Evolutionary conservation across 2,888 invertebrate genomes (phyloP).

Genomic region (Drosophila multiciliata): DNA sequence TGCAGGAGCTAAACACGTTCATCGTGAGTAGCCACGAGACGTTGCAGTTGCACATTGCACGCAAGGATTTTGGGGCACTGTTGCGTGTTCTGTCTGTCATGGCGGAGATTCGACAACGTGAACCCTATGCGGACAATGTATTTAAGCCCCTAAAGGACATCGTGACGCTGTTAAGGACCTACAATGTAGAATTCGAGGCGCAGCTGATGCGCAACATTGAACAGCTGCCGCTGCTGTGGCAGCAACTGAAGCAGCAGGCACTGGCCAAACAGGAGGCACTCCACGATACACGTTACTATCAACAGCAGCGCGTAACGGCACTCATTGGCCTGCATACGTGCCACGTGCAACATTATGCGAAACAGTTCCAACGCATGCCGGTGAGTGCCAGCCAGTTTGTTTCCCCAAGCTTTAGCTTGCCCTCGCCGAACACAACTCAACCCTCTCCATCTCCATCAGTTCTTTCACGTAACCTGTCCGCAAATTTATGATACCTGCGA

Average conservation of each 20-base stretch:
- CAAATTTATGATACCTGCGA: constrained; percentile 90
- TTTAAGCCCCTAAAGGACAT: constrained; percentile 95
- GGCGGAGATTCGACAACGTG: constrained; percentile 89
- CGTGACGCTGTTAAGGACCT: constrained; percentile 92
- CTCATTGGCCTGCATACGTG: constrained; percentile 92
- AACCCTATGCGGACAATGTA: constrained; percentile 92
- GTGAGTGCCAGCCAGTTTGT: constrained; percentile 53
- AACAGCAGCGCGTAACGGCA: constrained; percentile 93
- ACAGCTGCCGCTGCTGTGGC: constrained; percentile 95
- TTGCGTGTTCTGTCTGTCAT: constrained; percentile 93
- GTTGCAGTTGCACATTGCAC: constrained; percentile 89
- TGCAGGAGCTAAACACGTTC: constrained; percentile 90
- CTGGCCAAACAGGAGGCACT: constrained; percentile 93
- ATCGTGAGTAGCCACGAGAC: constrained; percentile 90
- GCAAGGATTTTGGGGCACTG: constrained; percentile 93
- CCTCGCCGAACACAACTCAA: not conserved
- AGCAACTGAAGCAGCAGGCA: constrained; percentile 92
- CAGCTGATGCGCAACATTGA: constrained; percentile 91
- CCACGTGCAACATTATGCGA: constrained; percentile 91
- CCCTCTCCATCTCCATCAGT: constrained; percentile 78
- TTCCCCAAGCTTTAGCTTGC: constrained; percentile 3
- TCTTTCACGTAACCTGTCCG: constrained; percentile 88
- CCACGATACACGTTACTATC: constrained; percentile 93
- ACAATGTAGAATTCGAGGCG: constrained; percentile 94
- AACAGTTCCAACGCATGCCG: constrained; percentile 87